phyloP scores from a whole-genome alignment of 2,888 invertebrate genomes.

The Tillus elongatus region DNA sequence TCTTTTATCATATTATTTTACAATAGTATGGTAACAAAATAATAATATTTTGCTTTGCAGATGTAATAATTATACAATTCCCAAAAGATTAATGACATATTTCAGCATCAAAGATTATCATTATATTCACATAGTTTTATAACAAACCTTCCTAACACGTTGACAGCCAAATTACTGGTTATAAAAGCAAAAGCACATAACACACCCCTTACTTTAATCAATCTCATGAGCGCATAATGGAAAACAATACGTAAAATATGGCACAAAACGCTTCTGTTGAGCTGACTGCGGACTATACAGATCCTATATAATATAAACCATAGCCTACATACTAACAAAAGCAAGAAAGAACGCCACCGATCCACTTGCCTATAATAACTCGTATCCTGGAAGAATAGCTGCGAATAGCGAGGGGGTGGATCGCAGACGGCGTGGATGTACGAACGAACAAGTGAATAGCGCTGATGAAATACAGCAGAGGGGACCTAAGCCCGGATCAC shows the following conservation, averaged over 20 bases:
- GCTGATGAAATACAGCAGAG: constrained; percentile 29
- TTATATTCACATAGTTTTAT: too few species aligned
- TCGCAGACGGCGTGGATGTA: constrained; percentile 5
- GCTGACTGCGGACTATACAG: neutral
- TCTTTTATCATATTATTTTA: too few species aligned
- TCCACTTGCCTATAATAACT: constrained; percentile 20
- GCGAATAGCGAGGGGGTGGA: constrained; percentile 24
- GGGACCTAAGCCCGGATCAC: too few species aligned
- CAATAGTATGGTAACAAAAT: too few species aligned
- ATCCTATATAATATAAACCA: neutral
- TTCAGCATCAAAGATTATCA: too few species aligned
- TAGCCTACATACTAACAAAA: constrained; percentile 8
- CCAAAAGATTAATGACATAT: too few species aligned
- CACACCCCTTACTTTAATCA: constrained; percentile 24
- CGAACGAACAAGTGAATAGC: constrained; percentile 24
- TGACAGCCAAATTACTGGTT: too few species aligned
- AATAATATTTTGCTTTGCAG: too few species aligned
- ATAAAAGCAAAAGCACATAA: too few species aligned
- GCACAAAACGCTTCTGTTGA: neutral
- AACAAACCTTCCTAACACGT: too few species aligned
- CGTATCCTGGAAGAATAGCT: constrained; percentile 24
- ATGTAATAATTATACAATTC: too few species aligned
- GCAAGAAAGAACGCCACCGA: constrained; percentile 19
- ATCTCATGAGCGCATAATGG: constrained; percentile 20
- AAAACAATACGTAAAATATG: constrained; percentile 8